phyloP scores from a whole-genome alignment of 2,888 invertebrate genomes.

The Stegophylla sp. region DNA sequence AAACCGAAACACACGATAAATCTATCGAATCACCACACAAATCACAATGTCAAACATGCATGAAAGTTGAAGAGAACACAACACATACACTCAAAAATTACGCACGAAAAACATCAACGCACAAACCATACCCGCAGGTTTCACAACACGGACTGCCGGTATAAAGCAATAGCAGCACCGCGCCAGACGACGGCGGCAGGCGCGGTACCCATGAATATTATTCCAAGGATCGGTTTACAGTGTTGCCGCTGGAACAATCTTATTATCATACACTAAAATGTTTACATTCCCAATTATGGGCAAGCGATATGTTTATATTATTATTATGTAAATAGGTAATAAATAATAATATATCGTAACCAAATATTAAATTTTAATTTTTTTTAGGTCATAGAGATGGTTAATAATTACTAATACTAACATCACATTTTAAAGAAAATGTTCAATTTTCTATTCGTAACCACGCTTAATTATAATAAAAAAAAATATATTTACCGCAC shows the following conservation, averaged over 20 bases:
- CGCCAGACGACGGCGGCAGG: not conserved
- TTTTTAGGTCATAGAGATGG: not conserved
- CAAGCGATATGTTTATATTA: not conserved
- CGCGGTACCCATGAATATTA: conserved; percentile 14
- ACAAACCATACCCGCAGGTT: not conserved
- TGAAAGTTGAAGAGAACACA: not conserved
- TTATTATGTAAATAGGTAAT: not conserved
- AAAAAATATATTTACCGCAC: too few relatives aligned
- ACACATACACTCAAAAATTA: not conserved
- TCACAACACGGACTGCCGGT: conserved; percentile 46
- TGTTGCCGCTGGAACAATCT: conserved; percentile 22
- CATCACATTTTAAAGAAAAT: not conserved
- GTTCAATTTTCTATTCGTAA: too few relatives aligned
- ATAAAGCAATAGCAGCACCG: not conserved
- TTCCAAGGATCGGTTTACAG: conserved; percentile 27
- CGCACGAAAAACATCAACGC: not conserved
- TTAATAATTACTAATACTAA: not conserved
- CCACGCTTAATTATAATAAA: too few relatives aligned
- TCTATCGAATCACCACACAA: too few relatives aligned
- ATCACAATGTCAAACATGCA: not conserved
- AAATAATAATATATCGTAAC: not conserved
- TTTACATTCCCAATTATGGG: not conserved
- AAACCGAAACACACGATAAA: not conserved
- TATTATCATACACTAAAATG: not conserved
- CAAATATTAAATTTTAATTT: not conserved